Evolutionary conservation across 2,888 invertebrate species (phyloP), one percentile per base, ranked within the genome.

Genomic region (Lamproptera curius): DNA sequence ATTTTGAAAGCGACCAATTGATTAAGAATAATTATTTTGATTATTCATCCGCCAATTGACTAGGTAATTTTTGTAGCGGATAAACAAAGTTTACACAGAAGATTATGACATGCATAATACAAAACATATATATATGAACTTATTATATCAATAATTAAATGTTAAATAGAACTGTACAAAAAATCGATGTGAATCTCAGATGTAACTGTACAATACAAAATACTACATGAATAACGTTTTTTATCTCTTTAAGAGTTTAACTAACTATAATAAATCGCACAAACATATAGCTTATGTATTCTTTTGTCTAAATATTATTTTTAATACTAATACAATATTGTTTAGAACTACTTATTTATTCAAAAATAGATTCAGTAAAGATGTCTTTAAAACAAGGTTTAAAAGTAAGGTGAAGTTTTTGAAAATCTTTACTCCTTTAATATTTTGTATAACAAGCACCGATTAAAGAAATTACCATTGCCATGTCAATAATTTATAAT

Each of bases 121-220:
- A 11, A 28, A 11, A 28, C n/a, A 28, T 28, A n/a, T 9, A 40
- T 34, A 51, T 43, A 50, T 50, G 44, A 26, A 51, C 42, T 53
- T 36, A 41, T 14, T 50, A 42, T 47, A 53, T 46, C 49, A 31
- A 40, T 54, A 56, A 20, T 46, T 28, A 43, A 53, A 45, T 39
- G 51, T 42, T 49, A 52, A 52, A 52, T 48, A 51, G 53, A 59
- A 69, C 72, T 78, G 75, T 79, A 79, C 73, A 80, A 70, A 71
- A 65, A 69, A 70, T 63, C 61, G 61, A 61, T 65, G 67, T 67
- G 73, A 87, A 87, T 87, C 86, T 87, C 86, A 87, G 81, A 75
- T 77, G 86, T 87, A 87, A 87, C 86, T 86, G 86, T 87, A 86
- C 84, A 85, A 64, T 71, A 66, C 71, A 71, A 67, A 67, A 63